Evolutionary conservation across 1,140 invertebrate species (phyloP).

Genomic region (Papilio polytes): DNA sequence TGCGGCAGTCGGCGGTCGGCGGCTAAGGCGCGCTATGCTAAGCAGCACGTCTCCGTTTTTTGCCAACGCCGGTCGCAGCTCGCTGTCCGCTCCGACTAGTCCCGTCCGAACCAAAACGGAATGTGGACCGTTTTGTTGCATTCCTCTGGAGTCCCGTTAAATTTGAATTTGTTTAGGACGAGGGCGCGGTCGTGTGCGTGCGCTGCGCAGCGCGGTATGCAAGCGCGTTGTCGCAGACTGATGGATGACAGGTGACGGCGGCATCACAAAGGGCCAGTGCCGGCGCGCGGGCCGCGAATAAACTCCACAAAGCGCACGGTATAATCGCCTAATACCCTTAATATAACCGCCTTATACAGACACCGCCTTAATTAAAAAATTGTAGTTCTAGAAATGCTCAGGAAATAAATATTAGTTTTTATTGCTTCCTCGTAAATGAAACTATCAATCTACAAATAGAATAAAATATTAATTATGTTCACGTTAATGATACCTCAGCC

Average conservation of each 20-base stretch:
- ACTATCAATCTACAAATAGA: too few species aligned
- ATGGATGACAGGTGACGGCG: slow-evolving; percentile 81
- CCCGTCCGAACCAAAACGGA: slow-evolving; percentile 53
- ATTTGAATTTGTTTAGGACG: slow-evolving; percentile 71
- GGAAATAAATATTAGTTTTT: not conserved
- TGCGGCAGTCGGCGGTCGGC: not conserved
- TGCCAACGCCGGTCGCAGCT: slow-evolving; percentile 44
- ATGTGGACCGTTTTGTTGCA: slow-evolving; percentile 77
- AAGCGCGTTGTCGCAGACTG: slow-evolving; percentile 77
- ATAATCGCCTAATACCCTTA: slow-evolving; percentile 45
- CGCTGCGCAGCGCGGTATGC: slow-evolving; percentile 59
- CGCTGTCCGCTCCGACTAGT: slow-evolving; percentile 42
- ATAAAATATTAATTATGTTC: too few species aligned
- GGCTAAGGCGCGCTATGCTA: slow-evolving; percentile 48
- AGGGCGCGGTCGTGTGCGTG: slow-evolving; percentile 48
- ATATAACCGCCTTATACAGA: slow-evolving; percentile 41
- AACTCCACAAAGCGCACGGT: not conserved
- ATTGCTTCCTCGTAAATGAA: too few species aligned
- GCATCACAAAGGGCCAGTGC: slow-evolving; percentile 69
- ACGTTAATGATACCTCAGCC: too few species aligned
- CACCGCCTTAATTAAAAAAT: slow-evolving; percentile 1
- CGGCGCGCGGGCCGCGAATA: slow-evolving; percentile 19
- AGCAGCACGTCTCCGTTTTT: slow-evolving; percentile 55
- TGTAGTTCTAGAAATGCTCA: not conserved
- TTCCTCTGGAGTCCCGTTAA: slow-evolving; percentile 77